Percentiles rank a stretch among this genome's conserved stretches.
These are phyloP conservation scores for Melinaea marsaeus DNA, from an alignment of 2,888 invertebrate genomes.

Conservation along the genomic window DNA sequence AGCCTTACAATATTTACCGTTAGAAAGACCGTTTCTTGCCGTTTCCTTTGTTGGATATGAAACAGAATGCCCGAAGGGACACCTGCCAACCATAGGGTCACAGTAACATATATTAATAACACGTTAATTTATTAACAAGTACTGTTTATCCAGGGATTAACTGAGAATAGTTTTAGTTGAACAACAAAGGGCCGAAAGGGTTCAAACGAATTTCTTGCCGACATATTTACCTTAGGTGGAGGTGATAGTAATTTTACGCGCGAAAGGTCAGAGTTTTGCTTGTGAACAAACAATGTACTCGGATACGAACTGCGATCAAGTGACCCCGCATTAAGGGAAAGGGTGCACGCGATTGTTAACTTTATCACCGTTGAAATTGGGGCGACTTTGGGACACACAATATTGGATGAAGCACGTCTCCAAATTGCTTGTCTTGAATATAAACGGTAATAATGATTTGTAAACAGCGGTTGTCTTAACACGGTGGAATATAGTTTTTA, in stretches of 20 bases:
- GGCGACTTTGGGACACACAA: constrained; percentile 8
- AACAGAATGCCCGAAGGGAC: constrained; percentile 66
- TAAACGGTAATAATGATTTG: constrained; percentile 5
- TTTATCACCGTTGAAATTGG: constrained; percentile 16
- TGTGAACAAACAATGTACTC: constrained; percentile 43
- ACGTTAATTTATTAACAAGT: constrained; percentile 77
- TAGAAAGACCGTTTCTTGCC: constrained; percentile 67
- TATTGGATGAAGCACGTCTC: not conserved
- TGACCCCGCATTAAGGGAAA: constrained; percentile 20
- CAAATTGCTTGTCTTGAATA: constrained; percentile 4
- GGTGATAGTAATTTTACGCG: constrained; percentile 77
- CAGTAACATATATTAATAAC: constrained; percentile 77
- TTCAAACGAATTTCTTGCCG: constrained; percentile 78
- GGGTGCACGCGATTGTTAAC: constrained; percentile 20
- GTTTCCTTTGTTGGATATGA: constrained; percentile 66
- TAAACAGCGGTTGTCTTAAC: constrained; percentile 9
- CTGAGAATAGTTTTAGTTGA: constrained; percentile 77
- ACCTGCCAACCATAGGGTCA: constrained; percentile 70
- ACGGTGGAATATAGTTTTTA: not conserved
- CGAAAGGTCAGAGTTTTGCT: constrained; percentile 67
- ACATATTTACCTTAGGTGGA: constrained; percentile 77
- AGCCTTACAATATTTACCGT: constrained; percentile 68
- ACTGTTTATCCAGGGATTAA: constrained; percentile 77
- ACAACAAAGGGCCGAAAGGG: constrained; percentile 76
- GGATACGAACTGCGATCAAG: constrained; percentile 41